Evolutionary conservation across 1,140 invertebrate genomes (phyloP).

Genomic region (Brachionus paranguensis): DNA sequence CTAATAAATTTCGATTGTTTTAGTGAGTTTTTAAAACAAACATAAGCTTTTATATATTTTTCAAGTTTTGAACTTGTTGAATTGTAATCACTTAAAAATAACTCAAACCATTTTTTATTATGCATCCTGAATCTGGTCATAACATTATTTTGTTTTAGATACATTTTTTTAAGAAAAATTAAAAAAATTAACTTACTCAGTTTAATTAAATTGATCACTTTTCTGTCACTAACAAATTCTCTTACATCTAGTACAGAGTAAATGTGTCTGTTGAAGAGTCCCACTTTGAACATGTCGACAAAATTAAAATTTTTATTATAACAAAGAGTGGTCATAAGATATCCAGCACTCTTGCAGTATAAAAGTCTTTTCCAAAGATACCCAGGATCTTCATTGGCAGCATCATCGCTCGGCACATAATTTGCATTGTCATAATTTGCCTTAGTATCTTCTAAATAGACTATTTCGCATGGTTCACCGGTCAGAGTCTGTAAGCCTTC

Average conservation of each 20-base stretch:
- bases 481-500: constrained; percentile 89
- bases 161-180: not conserved
- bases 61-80: no score
- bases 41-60: no score
- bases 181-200: not conserved
- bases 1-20: no score
- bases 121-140: no score
- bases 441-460: constrained; percentile 12
- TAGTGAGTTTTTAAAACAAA: no score
- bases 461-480: constrained; percentile 60
- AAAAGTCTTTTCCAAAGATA: constrained; percentile 16
- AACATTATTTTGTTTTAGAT: not conserved
- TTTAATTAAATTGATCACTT: constrained; percentile 44
- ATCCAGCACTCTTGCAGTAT: not conserved
- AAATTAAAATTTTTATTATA: constrained; percentile 44
- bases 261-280: constrained; percentile 82
- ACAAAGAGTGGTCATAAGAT: constrained; percentile 23
- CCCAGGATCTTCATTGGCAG: not conserved
- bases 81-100: no score
- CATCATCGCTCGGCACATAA: not conserved
- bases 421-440: not conserved
- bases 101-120: no score
- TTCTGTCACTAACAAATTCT: not conserved
- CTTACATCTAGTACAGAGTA: constrained; percentile 91
- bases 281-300: constrained; percentile 58